Evolutionary conservation across 2,888 invertebrate genomes (phyloP), one percentile per base, ranked within the genome.

Genomic region (Xestia rhomboidea): DNA sequence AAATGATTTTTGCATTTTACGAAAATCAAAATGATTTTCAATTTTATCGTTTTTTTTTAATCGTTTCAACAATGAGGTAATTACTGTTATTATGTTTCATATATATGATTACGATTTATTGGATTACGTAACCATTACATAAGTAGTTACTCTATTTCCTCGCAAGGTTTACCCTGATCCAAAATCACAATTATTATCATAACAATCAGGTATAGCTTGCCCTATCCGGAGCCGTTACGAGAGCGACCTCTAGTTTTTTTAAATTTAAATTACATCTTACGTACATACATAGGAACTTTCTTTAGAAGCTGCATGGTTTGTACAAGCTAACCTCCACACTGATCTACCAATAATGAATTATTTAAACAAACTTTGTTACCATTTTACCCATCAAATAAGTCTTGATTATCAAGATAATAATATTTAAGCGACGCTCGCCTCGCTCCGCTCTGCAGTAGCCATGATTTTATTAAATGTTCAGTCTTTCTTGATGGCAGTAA

Each of bases 201-300:
- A 83, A 89, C 89, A 91, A 92, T 93, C 95, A 94, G 94, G 93
- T 90, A 76, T 82, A 90, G 91, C 91, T 88, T 81, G 34, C 78
- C 89, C 83, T 63, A 81, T 79, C 87, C 91, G 90, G 90, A 95
- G 94, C 94, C 94, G 95, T 85, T 87, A 88, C 92, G 73, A 83
- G 81, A 84, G 89, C 94, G 93, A 92, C 96, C 96, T 95, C 96
- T 96, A 95, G 93, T 95, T 93, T 92, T 83, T 89, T 94, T 94
- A 91, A 91, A 92, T 94, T 95, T 95, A 95, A 95, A 95, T 96
- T 96, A 96, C 95, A 93, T 92, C 96, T 96, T 96, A 96, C 96
- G 96, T 96, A 96, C 96, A 96, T 96, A 96, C 96, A 96, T 96
- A 96, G 96, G 96, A 96, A 96, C 96, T 96, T 96, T 96, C 93